Conservation (phyloP, 2,888 invertebrate species). For the Protodeltote pygarga region DNA sequence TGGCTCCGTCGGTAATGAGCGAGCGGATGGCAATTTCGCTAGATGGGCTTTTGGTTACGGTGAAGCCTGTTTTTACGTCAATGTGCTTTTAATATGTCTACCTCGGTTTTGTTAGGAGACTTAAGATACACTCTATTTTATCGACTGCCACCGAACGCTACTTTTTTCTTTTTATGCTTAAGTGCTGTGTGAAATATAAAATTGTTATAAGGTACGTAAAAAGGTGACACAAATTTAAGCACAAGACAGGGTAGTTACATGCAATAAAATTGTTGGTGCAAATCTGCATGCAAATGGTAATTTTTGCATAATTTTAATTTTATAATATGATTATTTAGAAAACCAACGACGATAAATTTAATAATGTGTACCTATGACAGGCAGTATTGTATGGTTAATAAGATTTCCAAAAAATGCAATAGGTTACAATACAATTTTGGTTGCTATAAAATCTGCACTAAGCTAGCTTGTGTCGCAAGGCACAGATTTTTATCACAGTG, state of each 20-base stretch:
- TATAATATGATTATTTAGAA: too few relatives aligned
- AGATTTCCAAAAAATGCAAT: too few relatives aligned
- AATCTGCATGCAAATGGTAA: too few relatives aligned
- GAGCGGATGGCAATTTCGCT: slow-evolving; percentile 84
- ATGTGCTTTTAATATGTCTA: slow-evolving; percentile 78
- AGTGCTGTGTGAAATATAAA: neutral
- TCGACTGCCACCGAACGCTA: slow-evolving; percentile 28
- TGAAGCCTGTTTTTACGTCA: slow-evolving; percentile 71
- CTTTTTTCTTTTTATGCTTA: slow-evolving; percentile 11
- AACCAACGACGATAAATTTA: too few relatives aligned
- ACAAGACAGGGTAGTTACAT: too few relatives aligned
- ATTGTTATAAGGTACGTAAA: too few relatives aligned
- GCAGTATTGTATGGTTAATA: too few relatives aligned
- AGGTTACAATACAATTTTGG: neutral
- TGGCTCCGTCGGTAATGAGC: slow-evolving; percentile 83
- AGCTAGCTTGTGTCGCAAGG: neutral
- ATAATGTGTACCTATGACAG: too few relatives aligned
- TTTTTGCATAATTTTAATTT: too few relatives aligned
- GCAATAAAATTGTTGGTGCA: too few relatives aligned
- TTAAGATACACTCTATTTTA: slow-evolving; percentile 52
- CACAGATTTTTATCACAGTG: slow-evolving; percentile 5
- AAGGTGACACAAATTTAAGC: too few relatives aligned
- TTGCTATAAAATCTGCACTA: neutral
- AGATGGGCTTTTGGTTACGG: slow-evolving; percentile 84
- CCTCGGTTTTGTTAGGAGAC: slow-evolving; percentile 54